phyloP scores from a whole-genome alignment of 2,797 vertebrate species.

The Alfaro cultratus region DNA sequence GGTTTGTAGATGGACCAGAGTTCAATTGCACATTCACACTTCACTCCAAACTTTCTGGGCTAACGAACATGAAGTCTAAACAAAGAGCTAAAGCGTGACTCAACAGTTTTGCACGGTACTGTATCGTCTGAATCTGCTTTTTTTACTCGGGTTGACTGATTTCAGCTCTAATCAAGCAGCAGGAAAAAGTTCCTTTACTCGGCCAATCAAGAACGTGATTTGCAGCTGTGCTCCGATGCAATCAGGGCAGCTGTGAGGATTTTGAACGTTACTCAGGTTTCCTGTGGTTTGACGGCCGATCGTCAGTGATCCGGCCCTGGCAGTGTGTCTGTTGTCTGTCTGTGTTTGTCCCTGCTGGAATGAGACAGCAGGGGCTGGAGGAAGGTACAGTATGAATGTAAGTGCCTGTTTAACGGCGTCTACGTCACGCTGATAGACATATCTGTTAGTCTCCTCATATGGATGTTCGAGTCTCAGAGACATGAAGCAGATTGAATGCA shows the following conservation, averaged over 20 bases:
- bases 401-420: conserved; percentile 66
- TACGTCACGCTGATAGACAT: conserved; percentile 58
- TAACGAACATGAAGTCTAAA: not conserved
- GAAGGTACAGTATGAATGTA: conserved; percentile 78
- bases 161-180: conserved; percentile 21
- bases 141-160: conserved; percentile 24
- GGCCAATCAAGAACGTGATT: conserved; percentile 49
- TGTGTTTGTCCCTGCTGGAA: conserved; percentile 60
- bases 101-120: not conserved
- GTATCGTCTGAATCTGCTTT: not conserved
- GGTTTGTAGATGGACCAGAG: no score
- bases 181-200: conserved; percentile 5
- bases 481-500: conserved; percentile 65
- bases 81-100: not conserved
- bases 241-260: conserved; percentile 22
- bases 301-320: conserved; percentile 55
- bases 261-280: conserved; percentile 5
- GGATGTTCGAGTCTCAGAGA: conserved; percentile 55
- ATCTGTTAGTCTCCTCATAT: conserved; percentile 58
- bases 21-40: no score
- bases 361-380: conserved; percentile 62
- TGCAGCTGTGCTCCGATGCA: conserved; percentile 28
- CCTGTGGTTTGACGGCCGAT: conserved; percentile 29
- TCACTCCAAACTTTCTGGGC: no score
- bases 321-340: conserved; percentile 52